A percentile compares a stretch with the other conserved stretches of the same genome.
phyloP scores from a whole-genome alignment of 2,888 invertebrate species.

The Pristionchus mayeri region DNA sequence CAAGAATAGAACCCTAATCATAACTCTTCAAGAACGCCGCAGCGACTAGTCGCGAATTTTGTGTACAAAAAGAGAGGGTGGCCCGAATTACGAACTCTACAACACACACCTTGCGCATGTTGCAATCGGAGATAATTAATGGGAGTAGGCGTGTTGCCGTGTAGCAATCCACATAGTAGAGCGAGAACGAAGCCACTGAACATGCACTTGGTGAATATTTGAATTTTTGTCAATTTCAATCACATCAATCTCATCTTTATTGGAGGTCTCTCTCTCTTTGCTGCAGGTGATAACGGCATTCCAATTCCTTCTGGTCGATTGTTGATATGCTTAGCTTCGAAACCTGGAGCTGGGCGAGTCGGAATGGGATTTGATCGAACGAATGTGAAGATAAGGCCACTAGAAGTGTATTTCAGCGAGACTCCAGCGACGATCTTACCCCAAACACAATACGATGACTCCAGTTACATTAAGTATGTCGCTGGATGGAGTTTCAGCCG shows the following conservation, averaged over 20 bases:
- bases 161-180: constrained; percentile 60
- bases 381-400: constrained; percentile 45
- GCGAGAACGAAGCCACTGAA: constrained; percentile 59
- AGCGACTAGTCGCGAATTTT: too few species aligned
- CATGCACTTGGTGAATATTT: too few species aligned
- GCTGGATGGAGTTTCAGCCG: constrained; percentile 54
- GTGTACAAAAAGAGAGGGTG: too few species aligned
- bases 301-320: neutral
- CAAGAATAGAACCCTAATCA: too few species aligned
- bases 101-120: neutral
- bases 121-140: constrained; percentile 51
- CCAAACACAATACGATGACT: constrained; percentile 60
- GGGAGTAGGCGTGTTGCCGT: constrained; percentile 64
- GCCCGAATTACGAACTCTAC: too few species aligned
- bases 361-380: neutral
- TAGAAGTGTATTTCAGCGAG: too few species aligned
- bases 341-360: constrained; percentile 20
- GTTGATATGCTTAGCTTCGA: neutral
- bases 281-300: neutral
- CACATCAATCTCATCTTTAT: neutral
- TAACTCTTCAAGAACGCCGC: too few species aligned
- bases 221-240: neutral
- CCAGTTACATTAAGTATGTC: constrained; percentile 62
- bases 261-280: neutral
- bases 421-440: constrained; percentile 57